Conservation (phyloP, 1,140 invertebrate genomes). For the Drosophila pseudoobscura region DNA sequence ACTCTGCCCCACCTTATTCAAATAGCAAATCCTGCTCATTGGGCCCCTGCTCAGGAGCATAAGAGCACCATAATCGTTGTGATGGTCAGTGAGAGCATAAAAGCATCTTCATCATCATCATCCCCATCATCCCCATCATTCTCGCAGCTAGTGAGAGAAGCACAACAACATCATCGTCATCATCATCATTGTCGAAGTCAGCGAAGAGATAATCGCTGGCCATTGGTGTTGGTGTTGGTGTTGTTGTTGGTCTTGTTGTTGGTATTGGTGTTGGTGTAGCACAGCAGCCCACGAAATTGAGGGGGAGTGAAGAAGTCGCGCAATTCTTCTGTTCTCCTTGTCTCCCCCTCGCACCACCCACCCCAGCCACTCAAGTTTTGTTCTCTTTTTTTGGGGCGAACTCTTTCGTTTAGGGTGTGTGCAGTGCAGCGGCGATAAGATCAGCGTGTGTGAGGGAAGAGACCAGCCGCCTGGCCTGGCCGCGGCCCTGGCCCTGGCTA, state of each 20-base stretch:
- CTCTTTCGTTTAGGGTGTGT: conserved; percentile 75
- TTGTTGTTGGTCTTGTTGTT: conserved; percentile 27
- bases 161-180: conserved; percentile 29
- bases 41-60: too few species aligned
- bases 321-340: conserved; percentile 27
- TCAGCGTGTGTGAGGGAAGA: conserved; percentile 56
- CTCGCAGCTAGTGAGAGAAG: background rate
- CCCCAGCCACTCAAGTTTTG: background rate
- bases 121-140: too few species aligned
- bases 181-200: conserved; percentile 1
- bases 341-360: background rate
- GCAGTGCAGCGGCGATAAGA: conserved; percentile 61
- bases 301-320: background rate
- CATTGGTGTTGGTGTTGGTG: conserved; percentile 7
- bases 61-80: too few species aligned
- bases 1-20: too few species aligned
- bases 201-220: conserved; percentile 38
- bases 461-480: too few species aligned
- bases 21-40: too few species aligned
- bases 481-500: too few species aligned
- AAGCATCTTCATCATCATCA: too few species aligned
- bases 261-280: conserved; percentile 35
- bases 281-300: conserved; percentile 43
- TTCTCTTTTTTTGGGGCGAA: conserved; percentile 39
- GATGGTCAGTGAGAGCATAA: too few species aligned